Conservation (phyloP, 2,888 invertebrate species). For the Nudaria mundana region DNA sequence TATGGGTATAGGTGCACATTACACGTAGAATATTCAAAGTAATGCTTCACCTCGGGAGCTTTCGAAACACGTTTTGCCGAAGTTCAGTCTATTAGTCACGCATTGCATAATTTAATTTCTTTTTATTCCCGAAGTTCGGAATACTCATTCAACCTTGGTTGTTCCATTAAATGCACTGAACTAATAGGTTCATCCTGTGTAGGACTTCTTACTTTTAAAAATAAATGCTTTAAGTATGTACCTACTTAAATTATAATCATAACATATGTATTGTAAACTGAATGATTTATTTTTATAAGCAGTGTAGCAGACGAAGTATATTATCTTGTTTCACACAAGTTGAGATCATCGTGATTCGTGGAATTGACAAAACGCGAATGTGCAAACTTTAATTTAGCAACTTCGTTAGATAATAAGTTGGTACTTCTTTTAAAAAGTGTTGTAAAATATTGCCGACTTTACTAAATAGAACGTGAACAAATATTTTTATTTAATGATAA, state of each 20-base stretch:
- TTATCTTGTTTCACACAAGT: slow-evolving; percentile 16
- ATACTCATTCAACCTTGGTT: slow-evolving; percentile 10
- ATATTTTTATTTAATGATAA: too few species aligned
- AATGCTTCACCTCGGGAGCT: neutral
- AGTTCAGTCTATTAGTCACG: slow-evolving; percentile 3
- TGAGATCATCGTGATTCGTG: slow-evolving; percentile 58
- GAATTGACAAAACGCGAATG: slow-evolving; percentile 35
- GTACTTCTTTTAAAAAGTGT: too few species aligned
- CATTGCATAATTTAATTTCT: neutral
- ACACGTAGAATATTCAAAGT: neutral
- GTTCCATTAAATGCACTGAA: neutral
- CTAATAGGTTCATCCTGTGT: too few species aligned
- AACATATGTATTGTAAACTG: too few species aligned
- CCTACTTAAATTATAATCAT: too few species aligned
- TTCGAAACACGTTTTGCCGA: slow-evolving; percentile 1
- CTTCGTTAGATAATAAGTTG: neutral
- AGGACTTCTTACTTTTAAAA: too few species aligned
- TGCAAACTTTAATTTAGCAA: neutral
- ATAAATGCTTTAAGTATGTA: too few species aligned
- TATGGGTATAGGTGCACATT: too few species aligned
- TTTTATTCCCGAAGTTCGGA: slow-evolving; percentile 6
- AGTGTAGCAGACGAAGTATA: too few species aligned
- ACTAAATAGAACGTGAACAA: too few species aligned
- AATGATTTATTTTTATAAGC: too few species aligned
- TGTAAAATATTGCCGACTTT: too few species aligned